Conservation (phyloP, 2,888 invertebrate species). For the Sinohyriopsis cumingii region DNA sequence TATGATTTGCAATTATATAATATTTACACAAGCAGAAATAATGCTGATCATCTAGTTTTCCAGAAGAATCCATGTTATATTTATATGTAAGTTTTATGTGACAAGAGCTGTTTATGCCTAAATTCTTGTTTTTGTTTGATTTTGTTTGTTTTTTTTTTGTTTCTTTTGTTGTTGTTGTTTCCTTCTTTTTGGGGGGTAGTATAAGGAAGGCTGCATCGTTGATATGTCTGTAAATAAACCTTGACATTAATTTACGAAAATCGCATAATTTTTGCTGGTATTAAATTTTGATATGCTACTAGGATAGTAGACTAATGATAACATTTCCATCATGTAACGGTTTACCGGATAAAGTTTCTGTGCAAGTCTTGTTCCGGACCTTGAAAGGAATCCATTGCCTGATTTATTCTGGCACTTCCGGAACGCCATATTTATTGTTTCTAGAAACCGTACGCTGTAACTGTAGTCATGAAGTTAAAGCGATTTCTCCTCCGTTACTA, state of each 20-base stretch:
- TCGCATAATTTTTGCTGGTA: conserved; percentile 89
- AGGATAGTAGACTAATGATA: conserved; percentile 60
- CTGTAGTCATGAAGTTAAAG: conserved; percentile 68
- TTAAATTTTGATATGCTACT: conserved; percentile 89
- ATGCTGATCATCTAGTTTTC: too few relatives aligned
- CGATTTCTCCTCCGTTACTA: conserved; percentile 71
- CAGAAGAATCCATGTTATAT: too few relatives aligned
- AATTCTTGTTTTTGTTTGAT: neutral
- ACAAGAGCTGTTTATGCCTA: too few relatives aligned
- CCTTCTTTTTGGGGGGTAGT: neutral
- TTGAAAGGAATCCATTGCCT: too few relatives aligned
- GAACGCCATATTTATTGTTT: conserved; percentile 26
- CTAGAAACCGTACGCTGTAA: conserved; percentile 29
- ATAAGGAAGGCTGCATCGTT: neutral
- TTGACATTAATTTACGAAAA: conserved; percentile 73
- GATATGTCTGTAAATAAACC: too few relatives aligned
- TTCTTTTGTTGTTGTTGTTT: conserved; percentile 2
- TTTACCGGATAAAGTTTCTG: neutral
- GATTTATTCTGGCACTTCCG: too few relatives aligned
- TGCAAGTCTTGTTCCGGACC: too few relatives aligned
- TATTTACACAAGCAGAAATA: too few relatives aligned
- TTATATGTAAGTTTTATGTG: too few relatives aligned
- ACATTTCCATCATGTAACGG: neutral
- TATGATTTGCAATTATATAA: too few relatives aligned
- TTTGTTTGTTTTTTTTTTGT: conserved; percentile 3